Conservation (phyloP, 2,113 vertebrate species). For the Labrus mixtus region DNA sequence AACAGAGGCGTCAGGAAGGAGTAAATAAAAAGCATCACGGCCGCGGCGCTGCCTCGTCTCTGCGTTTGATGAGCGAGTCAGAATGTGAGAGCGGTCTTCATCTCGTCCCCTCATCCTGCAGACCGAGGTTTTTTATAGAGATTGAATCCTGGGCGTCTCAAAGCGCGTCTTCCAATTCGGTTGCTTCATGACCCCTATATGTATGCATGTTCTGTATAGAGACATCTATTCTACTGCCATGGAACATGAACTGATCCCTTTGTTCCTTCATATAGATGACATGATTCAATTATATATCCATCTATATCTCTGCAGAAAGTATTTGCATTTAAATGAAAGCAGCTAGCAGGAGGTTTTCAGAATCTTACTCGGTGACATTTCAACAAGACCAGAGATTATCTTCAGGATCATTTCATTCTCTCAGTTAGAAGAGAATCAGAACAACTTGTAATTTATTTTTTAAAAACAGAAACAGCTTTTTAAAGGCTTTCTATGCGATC, state of each 20-base stretch:
- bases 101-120: neutral
- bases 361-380: neutral
- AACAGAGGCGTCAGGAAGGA: neutral
- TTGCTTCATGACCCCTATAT: neutral
- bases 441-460: too few species aligned
- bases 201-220: neutral
- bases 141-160: neutral
- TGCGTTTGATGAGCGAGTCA: neutral
- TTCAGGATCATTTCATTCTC: neutral
- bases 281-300: neutral
- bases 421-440: too few species aligned
- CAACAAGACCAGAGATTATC: neutral
- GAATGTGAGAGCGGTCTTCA: neutral
- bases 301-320: neutral
- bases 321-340: constrained; percentile 22
- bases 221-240: neutral
- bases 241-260: neutral
- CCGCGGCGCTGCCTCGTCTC: neutral
- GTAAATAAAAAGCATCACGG: constrained; percentile 4
- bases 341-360: neutral
- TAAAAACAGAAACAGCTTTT: too few species aligned
- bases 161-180: neutral
- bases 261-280: neutral
- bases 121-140: constrained; percentile 3
- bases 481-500: too few species aligned